Conservation (phyloP, 2,888 invertebrate genomes). For the Altica lythri region DNA sequence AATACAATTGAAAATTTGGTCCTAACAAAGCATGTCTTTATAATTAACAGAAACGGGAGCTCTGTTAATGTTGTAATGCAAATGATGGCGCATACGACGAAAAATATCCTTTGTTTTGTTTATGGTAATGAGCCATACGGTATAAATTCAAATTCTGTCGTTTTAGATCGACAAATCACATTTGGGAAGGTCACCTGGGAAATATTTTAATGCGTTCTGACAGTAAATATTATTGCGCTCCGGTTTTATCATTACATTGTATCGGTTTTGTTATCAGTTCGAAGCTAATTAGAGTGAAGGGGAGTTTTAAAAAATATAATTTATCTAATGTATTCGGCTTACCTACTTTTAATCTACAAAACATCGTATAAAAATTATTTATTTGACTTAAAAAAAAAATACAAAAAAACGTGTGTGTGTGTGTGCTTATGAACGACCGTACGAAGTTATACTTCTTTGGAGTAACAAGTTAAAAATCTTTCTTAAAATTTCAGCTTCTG, state of each 20-base stretch:
- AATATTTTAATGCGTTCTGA: constrained; percentile 39
- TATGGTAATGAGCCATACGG: background rate
- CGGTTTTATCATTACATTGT: constrained; percentile 22
- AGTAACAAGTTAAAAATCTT: too few species aligned
- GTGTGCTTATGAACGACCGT: too few species aligned
- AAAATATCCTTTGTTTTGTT: background rate
- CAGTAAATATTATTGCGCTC: constrained; percentile 23
- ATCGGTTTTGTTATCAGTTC: constrained; percentile 22
- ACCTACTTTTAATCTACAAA: too few species aligned
- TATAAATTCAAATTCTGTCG: constrained; percentile 17
- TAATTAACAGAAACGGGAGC: background rate
- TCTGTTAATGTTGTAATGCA: background rate
- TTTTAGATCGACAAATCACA: constrained; percentile 35
- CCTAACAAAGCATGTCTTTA: constrained; percentile 1
- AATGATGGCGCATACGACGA: background rate
- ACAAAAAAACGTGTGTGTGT: too few species aligned
- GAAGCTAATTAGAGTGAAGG: constrained; percentile 13
- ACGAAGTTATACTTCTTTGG: too few species aligned
- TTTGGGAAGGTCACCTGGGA: constrained; percentile 33
- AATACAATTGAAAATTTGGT: too few species aligned
- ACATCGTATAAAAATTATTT: too few species aligned
- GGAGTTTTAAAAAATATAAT: constrained; percentile 14
- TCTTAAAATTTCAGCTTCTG: too few species aligned
- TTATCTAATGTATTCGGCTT: constrained; percentile 19
- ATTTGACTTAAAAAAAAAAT: too few species aligned